Base-by-base conservation (phyloP, 2,113 vertebrate species). In the Andinoacara biseriatus region DNA sequence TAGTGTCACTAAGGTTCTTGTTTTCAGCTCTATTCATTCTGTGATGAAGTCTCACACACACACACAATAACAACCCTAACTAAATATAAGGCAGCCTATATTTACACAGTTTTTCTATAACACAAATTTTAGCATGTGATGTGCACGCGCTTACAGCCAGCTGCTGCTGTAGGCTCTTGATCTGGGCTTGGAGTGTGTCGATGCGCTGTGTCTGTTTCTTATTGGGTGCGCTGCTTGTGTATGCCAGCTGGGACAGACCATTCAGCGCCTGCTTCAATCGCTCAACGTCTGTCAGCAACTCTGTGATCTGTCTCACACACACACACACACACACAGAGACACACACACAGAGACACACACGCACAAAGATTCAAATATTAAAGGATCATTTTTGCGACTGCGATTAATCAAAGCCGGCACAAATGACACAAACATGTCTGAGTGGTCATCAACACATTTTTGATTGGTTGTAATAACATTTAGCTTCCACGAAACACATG, bases 241-340 rank as follows among this genome's bases (percentile, higher is more conserved):
- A 97, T 0, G 97, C 96, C 57, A 99, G 97, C 92, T 99, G 98
- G 56, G 98, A 98, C 80, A 99, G 93, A 74, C 97, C 96, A 1
- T 97, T 97, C 79, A 99, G 96, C 0, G 97, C 97, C 93, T 97
- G 97, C 86, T 99, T 99, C 4, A 99, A 89, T 26, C 96, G 93
- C 91, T 99, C 98, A 3, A 98, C 97, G 1, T 99, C 98, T 3
- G 94, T 97, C 77, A 99, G 95, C 91, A 99, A 94, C 91, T 98
- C 97, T 0, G 97, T 97, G 92, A 99, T 99, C 98, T 99, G 92
- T 76, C 9, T 67, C 38, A 83, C 67, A 72, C 40, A 63, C 8
- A 35, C 18, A 56, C 10, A 67, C 38, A 82, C 62, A 72, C 40
- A 63, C 67, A 63, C 40, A 63, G 5, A 35, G 14, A 59, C 10